Conservation (phyloP, 2,797 vertebrate species). For the Pseudochromis fuscus region DNA sequence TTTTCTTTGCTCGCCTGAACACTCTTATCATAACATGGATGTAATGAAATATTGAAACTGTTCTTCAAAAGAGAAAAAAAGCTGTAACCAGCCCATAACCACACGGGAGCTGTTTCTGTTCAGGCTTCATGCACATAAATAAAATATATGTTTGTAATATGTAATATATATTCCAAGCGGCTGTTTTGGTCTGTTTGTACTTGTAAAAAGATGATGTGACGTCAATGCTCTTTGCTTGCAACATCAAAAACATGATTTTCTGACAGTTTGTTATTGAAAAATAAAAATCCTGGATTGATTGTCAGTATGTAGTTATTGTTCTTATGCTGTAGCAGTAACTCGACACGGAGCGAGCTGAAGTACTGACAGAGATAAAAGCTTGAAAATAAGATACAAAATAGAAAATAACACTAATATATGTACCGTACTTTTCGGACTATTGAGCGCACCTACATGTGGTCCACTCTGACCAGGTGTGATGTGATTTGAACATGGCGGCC, state of each 20-base stretch:
- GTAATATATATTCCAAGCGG: not conserved
- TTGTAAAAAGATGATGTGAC: not conserved
- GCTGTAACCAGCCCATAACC: not conserved
- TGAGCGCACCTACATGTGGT: no score
- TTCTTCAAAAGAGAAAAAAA: not conserved
- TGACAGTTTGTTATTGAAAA: slow-evolving; percentile 13
- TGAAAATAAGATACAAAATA: no score
- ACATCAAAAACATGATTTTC: not conserved
- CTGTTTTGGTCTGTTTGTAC: not conserved
- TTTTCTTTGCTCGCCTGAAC: not conserved
- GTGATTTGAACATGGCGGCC: no score
- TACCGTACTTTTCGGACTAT: no score
- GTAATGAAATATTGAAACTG: not conserved
- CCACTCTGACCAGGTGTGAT: no score
- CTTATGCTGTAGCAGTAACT: rapidly evolving
- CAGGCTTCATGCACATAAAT: not conserved
- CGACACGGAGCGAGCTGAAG: no score
- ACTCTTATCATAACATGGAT: not conserved
- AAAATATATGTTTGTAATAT: not conserved
- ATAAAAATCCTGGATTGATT: slow-evolving; percentile 2
- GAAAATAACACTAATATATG: no score
- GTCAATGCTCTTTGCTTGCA: slow-evolving; percentile 13
- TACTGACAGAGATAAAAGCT: no score
- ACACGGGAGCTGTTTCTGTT: not conserved
- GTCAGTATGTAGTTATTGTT: not conserved